Evolutionary conservation across 2,888 invertebrate species (phyloP), one percentile per base, ranked within the genome.

Genomic region (Diarsia mendica): DNA sequence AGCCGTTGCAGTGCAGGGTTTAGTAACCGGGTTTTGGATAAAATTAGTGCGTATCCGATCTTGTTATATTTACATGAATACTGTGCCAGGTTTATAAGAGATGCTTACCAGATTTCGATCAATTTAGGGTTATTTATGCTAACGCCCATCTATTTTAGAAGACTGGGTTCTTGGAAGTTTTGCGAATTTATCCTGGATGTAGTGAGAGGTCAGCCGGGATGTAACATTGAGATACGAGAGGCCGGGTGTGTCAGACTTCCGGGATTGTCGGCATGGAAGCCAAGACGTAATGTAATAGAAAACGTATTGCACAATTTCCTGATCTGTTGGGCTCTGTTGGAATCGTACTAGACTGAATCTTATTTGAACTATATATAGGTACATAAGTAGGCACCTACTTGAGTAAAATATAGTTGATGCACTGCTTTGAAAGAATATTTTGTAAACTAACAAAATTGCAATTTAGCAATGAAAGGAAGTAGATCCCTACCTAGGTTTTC

Each of bases 251-350:
- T 87, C 87, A 88, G 84, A 88, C 92, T 92, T 94, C 93, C 94
- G 92, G 92, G 91, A 91, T 88, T 85, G 82, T 72, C 79, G 85
- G 89, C 89, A 87, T 90, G 92, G 92, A 92, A 93, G 90, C 89
- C 88, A 90, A 89, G 88, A 85, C 82, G 86, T 89, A 89, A 91
- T 91, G 89, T 90, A 92, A 92, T 91, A 90, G 91, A 91, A 92
- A 91, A 89, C 90, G 85, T 91, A 92, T 94, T 94, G 89, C 92
- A 92, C 92, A 94, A 94, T 92, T 92, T 93, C 93, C 93, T 91
- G 91, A 86, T 88, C 88, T 83, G 77, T 77, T 82, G 79, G 80
- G 91, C 85, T 88, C 88, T 83, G 77, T 77, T 82, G 79, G 80
- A 79, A 77, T 73, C 69, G 74, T 68, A 78, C 72, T n/a, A 76